phyloP scores from a whole-genome alignment of 2,888 invertebrate genomes.

The Dendrolimus pini region DNA sequence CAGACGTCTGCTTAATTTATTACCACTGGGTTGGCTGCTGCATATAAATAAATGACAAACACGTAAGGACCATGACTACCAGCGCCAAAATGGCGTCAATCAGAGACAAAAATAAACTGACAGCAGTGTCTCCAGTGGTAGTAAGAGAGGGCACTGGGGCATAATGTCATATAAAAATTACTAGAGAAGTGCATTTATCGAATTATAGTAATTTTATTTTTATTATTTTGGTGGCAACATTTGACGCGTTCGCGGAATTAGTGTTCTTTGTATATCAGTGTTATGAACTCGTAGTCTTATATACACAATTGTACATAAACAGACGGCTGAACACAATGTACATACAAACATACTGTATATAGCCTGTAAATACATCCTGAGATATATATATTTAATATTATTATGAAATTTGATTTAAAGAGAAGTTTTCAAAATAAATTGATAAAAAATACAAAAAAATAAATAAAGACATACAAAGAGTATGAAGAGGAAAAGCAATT shows the following conservation, averaged over 20 bases:
- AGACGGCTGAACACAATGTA: conserved; percentile 33
- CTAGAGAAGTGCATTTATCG: not conserved
- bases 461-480: conserved; percentile 71
- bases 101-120: too few relatives aligned
- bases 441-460: conserved; percentile 58
- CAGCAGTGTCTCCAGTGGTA: too few relatives aligned
- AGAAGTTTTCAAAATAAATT: conserved; percentile 67
- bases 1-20: too few relatives aligned
- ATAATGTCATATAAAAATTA: too few relatives aligned
- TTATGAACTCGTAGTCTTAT: not conserved
- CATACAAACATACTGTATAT: conserved; percentile 55
- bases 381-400: conserved; percentile 69
- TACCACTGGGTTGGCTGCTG: too few relatives aligned
- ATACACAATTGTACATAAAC: conserved; percentile 16
- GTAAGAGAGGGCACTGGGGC: too few relatives aligned
- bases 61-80: too few relatives aligned
- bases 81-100: too few relatives aligned
- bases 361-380: conserved; percentile 64
- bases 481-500: conserved; percentile 65
- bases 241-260: not conserved
- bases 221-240: not conserved
- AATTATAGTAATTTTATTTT: not conserved
- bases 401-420: conserved; percentile 66
- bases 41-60: too few relatives aligned
- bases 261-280: not conserved